Evolutionary conservation across 2,797 vertebrate genomes (phyloP).

Genomic region (Ficedula albicollis): DNA sequence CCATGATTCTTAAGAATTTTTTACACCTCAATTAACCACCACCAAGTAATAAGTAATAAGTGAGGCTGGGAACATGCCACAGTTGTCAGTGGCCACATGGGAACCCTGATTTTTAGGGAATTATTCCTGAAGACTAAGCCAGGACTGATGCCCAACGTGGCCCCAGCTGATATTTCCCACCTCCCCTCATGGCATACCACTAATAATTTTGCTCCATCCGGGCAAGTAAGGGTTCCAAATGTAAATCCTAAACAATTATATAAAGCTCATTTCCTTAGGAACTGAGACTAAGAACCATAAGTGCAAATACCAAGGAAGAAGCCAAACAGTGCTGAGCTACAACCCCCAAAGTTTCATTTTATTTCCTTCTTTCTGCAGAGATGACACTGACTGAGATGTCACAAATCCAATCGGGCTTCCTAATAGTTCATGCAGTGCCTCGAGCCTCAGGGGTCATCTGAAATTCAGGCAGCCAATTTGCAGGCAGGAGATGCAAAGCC

Average conservation of each 20-base stretch:
- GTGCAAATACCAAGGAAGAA: neutral
- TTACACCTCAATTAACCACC: neutral
- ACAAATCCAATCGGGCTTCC: neutral
- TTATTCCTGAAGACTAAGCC: neutral
- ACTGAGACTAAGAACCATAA: neutral
- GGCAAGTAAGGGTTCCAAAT: neutral
- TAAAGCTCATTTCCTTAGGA: neutral
- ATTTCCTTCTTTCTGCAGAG: neutral
- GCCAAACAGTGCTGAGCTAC: neutral
- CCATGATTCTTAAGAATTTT: neutral
- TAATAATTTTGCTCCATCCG: neutral
- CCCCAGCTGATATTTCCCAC: neutral
- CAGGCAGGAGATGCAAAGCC: neutral
- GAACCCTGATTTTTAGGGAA: neutral
- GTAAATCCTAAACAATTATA: rapidly evolving
- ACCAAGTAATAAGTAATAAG: neutral
- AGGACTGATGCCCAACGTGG: rapidly evolving
- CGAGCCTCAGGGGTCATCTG: neutral
- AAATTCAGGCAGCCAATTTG: conserved; percentile 34
- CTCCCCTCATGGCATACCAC: neutral
- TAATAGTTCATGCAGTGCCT: neutral
- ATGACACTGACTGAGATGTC: conserved; percentile 3
- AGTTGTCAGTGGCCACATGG: rapidly evolving
- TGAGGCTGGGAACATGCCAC: neutral
- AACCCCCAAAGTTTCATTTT: neutral